Conservation (phyloP, 2,888 invertebrate genomes). For the Lumbricus terrestris region DNA sequence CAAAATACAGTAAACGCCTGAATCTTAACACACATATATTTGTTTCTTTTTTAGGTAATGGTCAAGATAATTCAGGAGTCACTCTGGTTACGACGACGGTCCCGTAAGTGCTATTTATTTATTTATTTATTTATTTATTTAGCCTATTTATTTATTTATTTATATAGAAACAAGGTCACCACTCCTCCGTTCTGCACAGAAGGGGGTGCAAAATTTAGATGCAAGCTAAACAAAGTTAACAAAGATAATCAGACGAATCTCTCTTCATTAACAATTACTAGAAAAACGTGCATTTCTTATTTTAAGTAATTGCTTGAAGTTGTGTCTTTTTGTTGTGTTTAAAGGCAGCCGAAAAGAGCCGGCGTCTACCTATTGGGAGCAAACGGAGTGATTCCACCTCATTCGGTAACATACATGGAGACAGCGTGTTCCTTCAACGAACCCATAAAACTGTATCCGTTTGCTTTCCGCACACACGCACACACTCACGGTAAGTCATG, state of each 20-base stretch:
- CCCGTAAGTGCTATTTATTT: constrained; percentile 17
- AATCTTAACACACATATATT: not conserved
- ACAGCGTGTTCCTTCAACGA: constrained; percentile 74
- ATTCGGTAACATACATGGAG: constrained; percentile 73
- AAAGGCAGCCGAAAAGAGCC: constrained; percentile 80
- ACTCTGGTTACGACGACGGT: constrained; percentile 16
- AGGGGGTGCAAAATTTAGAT: too few species aligned
- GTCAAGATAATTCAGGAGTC: constrained; percentile 24
- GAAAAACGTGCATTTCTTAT: not conserved
- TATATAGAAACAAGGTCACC: not conserved
- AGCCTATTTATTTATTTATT: not conserved
- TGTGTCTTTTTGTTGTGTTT: not conserved
- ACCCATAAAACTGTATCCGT: constrained; percentile 86
- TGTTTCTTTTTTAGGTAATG: constrained; percentile 6
- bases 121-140: too few species aligned
- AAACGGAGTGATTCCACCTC: constrained; percentile 74
- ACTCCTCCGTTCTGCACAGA: too few species aligned
- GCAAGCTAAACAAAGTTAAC: not conserved
- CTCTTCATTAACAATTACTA: not conserved
- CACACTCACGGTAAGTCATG: constrained; percentile 68
- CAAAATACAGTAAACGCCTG: not conserved
- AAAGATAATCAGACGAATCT: too few species aligned
- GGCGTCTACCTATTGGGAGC: constrained; percentile 89
- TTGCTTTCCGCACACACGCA: constrained; percentile 92
- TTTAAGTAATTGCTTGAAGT: not conserved